Evolutionary conservation across 2,797 vertebrate species (phyloP).

Genomic region (Brachyalestes nurse): DNA sequence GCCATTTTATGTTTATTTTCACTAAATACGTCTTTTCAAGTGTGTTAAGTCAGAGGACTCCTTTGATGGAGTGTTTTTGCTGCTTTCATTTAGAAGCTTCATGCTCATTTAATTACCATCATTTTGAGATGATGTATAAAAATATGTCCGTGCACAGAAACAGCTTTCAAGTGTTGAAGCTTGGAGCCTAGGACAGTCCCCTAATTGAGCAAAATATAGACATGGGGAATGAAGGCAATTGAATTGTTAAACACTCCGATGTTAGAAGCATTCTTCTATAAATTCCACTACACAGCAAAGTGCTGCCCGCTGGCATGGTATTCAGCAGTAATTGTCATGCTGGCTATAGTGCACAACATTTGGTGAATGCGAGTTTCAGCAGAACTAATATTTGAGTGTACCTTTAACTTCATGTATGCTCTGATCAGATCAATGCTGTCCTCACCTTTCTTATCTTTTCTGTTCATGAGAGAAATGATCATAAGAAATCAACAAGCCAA

Average conservation of each 20-base stretch:
- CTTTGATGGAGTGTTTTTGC: conserved; percentile 36
- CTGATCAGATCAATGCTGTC: neutral
- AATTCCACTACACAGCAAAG: conserved; percentile 3
- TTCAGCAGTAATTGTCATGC: neutral
- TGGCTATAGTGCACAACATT: neutral
- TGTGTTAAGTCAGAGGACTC: conserved; percentile 30
- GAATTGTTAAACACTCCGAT: conserved; percentile 3
- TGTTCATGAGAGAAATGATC: neutral
- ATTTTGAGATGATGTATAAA: conserved; percentile 11
- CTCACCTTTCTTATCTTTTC: neutral
- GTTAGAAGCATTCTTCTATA: conserved; percentile 8
- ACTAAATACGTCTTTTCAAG: conserved; percentile 34
- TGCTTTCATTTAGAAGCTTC: conserved; percentile 40
- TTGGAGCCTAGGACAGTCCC: neutral
- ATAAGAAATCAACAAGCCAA: too few species aligned
- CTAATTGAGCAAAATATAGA: conserved; percentile 24
- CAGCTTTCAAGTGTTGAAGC: conserved; percentile 26
- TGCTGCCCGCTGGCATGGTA: neutral
- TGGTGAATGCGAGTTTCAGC: neutral
- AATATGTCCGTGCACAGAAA: conserved; percentile 18
- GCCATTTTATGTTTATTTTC: conserved; percentile 16
- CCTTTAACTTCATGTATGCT: neutral
- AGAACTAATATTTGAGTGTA: neutral
- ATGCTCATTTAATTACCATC: conserved; percentile 43
- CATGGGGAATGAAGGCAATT: conserved; percentile 16